Percentiles rank a stretch among this genome's conserved stretches.
These are phyloP conservation scores for Moxostoma hubbsi DNA, from an alignment of 2,797 vertebrate species.

Conservation along the genomic window DNA sequence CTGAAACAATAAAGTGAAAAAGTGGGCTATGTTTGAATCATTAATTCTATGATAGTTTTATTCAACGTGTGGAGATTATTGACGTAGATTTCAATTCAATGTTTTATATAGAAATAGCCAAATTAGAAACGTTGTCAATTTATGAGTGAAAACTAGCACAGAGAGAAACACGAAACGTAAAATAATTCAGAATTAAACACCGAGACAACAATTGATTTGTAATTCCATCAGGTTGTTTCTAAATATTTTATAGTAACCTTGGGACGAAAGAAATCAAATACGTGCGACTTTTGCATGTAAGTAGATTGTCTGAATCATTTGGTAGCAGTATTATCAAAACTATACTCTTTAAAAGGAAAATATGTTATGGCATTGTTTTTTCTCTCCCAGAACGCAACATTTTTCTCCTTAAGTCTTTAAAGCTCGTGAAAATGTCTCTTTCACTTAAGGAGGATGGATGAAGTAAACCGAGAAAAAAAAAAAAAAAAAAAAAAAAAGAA, in stretches of 20 bases:
- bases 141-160: not conserved
- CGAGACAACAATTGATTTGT: not conserved
- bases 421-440: not conserved
- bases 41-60: not conserved
- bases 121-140: not conserved
- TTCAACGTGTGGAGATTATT: too few relatives aligned
- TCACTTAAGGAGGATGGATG: conserved; percentile 18
- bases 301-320: not conserved
- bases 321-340: not conserved
- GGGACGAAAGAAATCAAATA: conserved; percentile 10
- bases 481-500: not conserved
- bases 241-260: not conserved
- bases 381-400: not conserved
- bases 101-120: not conserved
- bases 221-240: not conserved
- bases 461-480: conserved; percentile 23
- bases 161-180: not conserved
- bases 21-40: not conserved
- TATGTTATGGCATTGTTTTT: not conserved
- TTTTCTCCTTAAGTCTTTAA: not conserved
- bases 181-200: not conserved
- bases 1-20: not conserved
- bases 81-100: not conserved
- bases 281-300: not conserved
- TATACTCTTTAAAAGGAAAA: not conserved